phyloP scores from a whole-genome alignment of 2,888 invertebrate genomes.

The Psococerastis gibbosa region DNA sequence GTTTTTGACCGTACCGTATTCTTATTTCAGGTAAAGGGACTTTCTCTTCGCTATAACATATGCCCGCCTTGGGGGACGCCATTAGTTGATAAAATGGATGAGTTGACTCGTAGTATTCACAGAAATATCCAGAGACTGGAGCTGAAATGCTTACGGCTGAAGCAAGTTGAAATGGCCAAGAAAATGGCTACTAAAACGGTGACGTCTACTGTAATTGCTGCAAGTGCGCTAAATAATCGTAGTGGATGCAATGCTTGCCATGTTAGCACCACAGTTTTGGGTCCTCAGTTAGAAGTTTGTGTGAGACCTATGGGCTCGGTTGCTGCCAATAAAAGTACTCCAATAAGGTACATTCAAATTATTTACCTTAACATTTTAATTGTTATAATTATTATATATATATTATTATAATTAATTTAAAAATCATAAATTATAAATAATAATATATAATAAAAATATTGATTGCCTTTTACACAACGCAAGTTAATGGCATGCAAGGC shows the following conservation, averaged over 20 bases:
- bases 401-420: no score
- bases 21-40: slow-evolving; percentile 45
- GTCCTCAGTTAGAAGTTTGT: slow-evolving; percentile 9
- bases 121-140: not conserved
- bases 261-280: not conserved
- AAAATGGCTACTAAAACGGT: not conserved
- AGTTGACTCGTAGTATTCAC: not conserved
- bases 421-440: no score
- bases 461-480: no score
- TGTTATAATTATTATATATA: no score
- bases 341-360: no score
- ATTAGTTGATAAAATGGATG: slow-evolving; percentile 7
- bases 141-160: not conserved
- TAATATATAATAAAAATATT: no score
- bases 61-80: slow-evolving; percentile 30
- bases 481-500: no score
- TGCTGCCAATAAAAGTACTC: no score
- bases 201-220: not conserved
- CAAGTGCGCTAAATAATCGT: not conserved
- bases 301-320: not conserved
- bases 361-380: no score
- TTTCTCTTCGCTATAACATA: slow-evolving; percentile 51
- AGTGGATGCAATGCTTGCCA: not conserved
- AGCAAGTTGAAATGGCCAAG: not conserved
- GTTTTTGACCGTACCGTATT: no score